Evolutionary conservation across 2,797 vertebrate species (phyloP).

Genomic region (Onychomys arenicola): DNA sequence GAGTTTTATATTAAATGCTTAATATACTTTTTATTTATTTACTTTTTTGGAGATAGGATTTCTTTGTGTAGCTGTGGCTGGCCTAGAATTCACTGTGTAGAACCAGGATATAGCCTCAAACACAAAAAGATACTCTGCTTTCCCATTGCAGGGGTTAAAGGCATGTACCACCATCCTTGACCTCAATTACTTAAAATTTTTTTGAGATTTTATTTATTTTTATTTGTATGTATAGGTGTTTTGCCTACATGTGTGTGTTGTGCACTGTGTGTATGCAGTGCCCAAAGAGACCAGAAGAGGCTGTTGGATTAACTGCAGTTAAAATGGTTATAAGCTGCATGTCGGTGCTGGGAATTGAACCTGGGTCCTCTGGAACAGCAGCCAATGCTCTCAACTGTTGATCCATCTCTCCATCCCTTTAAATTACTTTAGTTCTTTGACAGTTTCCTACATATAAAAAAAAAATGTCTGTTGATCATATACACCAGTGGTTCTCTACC

Average conservation of each 20-base stretch:
- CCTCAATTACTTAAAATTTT: background rate
- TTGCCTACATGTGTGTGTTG: background rate
- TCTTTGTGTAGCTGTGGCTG: background rate
- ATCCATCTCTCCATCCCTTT: background rate
- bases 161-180: background rate
- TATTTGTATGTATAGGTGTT: background rate
- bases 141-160: background rate
- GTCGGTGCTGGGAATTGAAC: background rate
- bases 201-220: background rate
- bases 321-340: background rate
- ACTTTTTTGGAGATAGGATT: background rate
- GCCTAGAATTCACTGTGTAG: background rate
- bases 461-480: background rate
- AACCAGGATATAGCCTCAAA: background rate
- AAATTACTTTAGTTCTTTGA: background rate
- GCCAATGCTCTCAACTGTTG: background rate
- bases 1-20: slow-evolving; percentile 30
- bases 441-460: background rate
- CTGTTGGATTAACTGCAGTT: background rate
- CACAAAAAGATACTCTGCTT: too few species aligned
- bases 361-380: background rate
- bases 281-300: background rate
- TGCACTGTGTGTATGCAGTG: background rate
- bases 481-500: background rate
- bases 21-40: background rate